Percentiles rank a stretch among this genome's conserved stretches.
phyloP scores from a whole-genome alignment of 2,113 vertebrate genomes.

The Meles meles region DNA sequence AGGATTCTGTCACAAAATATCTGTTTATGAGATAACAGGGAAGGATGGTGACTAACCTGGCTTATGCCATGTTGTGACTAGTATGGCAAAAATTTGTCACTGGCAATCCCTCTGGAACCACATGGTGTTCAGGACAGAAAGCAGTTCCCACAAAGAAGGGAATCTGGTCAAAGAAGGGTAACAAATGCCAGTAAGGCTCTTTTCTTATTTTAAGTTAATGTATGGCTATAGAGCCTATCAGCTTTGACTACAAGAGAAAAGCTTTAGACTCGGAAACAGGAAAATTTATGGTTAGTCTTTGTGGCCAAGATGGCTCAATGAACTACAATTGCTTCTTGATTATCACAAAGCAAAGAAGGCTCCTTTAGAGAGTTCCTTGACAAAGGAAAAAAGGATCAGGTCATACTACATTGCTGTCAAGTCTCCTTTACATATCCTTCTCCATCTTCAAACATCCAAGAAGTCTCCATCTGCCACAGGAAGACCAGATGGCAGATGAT shows the following conservation, averaged over 20 bases:
- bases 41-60: neutral
- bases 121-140: neutral
- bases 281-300: neutral
- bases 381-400: neutral
- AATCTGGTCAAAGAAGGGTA: neutral
- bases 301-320: neutral
- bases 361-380: neutral
- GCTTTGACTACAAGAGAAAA: neutral
- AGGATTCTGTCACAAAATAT: neutral
- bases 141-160: neutral
- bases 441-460: neutral
- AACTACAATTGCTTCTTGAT: neutral
- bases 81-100: neutral
- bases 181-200: neutral
- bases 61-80: neutral
- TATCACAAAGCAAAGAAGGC: neutral
- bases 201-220: neutral
- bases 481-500: neutral
- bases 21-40: neutral
- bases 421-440: neutral
- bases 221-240: neutral
- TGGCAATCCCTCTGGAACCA: neutral
- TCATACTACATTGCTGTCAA: neutral
- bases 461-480: neutral
- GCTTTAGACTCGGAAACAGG: neutral